phyloP scores from a whole-genome alignment of 2,113 vertebrate genomes.

The Triplophysa rosa region DNA sequence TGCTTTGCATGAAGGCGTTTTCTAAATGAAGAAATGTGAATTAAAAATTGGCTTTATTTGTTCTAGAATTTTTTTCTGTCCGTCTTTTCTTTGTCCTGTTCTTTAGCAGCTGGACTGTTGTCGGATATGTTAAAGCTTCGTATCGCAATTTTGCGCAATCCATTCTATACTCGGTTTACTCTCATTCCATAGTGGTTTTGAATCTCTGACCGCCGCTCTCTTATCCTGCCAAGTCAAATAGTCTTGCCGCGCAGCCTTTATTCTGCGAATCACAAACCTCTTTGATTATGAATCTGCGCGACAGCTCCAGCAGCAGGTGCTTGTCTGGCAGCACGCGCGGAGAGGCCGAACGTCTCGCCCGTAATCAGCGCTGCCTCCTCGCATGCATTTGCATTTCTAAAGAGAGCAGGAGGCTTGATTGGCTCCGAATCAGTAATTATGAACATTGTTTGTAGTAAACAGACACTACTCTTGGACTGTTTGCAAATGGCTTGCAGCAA shows the following conservation, averaged over 20 bases:
- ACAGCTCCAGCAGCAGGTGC: slow-evolving; percentile 70
- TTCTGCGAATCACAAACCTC: slow-evolving; percentile 34
- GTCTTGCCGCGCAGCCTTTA: slow-evolving; percentile 29
- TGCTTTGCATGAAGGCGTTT: too few relatives aligned
- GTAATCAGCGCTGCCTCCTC: slow-evolving; percentile 75
- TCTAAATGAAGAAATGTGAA: too few relatives aligned
- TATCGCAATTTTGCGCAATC: neutral
- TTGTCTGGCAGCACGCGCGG: slow-evolving; percentile 69
- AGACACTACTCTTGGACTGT: slow-evolving; percentile 73
- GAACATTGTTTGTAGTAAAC: slow-evolving; percentile 80
- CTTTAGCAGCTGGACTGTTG: neutral
- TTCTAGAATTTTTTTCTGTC: too few relatives aligned
- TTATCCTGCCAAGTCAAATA: slow-evolving; percentile 63
- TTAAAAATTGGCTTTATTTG: too few relatives aligned
- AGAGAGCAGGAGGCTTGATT: slow-evolving; percentile 75
- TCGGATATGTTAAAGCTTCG: neutral
- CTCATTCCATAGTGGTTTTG: neutral
- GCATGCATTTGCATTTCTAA: slow-evolving; percentile 76
- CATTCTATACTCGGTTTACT: neutral
- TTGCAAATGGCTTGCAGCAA: slow-evolving; percentile 73
- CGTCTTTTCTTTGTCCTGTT: neutral
- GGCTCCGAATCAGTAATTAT: slow-evolving; percentile 77
- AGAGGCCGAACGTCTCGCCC: slow-evolving; percentile 65
- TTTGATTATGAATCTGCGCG: slow-evolving; percentile 44
- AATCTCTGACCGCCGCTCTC: slow-evolving; percentile 18